phyloP scores from a whole-genome alignment of 2,113 vertebrate genomes.

The Zosterops lateralis region DNA sequence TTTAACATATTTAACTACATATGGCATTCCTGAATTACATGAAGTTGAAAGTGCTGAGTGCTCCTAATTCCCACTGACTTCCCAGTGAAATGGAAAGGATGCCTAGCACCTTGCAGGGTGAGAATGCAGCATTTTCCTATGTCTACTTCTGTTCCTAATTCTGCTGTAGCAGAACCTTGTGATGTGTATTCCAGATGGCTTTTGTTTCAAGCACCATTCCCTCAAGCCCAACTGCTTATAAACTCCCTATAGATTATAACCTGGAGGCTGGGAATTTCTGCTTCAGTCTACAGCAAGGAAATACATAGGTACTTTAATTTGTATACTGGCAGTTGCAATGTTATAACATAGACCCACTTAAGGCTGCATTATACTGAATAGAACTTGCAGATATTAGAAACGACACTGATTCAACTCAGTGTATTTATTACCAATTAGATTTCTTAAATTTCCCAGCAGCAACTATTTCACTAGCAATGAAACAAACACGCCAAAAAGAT shows the following conservation, averaged over 20 bases:
- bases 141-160: background rate
- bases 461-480: background rate
- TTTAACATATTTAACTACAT: background rate
- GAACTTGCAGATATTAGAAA: background rate
- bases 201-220: conserved; percentile 20
- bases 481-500: background rate
- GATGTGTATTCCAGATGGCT: background rate
- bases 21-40: background rate
- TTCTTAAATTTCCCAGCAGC: background rate
- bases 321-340: background rate
- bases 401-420: background rate
- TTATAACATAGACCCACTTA: background rate
- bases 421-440: background rate
- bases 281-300: background rate
- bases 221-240: background rate
- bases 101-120: background rate
- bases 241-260: background rate
- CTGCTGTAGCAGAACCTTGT: background rate
- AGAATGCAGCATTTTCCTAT: background rate
- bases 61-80: background rate
- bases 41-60: background rate
- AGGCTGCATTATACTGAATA: background rate
- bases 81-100: background rate
- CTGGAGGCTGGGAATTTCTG: background rate
- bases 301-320: background rate